phyloP scores from a whole-genome alignment of 2,113 vertebrate genomes.

The Tetraodon nigroviridis region DNA sequence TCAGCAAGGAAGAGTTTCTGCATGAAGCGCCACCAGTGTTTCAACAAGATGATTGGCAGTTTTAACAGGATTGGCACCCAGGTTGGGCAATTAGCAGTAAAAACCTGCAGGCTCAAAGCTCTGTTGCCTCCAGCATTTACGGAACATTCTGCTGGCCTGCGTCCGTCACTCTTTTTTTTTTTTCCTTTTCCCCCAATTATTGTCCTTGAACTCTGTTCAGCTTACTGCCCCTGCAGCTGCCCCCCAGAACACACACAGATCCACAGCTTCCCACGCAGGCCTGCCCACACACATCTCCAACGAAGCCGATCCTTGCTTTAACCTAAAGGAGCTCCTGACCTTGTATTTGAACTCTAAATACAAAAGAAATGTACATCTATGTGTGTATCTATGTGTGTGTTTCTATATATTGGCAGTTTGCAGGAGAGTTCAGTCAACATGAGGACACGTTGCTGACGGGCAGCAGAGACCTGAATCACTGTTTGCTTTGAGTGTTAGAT shows the following conservation, averaged over 20 bases:
- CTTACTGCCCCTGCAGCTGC: background rate
- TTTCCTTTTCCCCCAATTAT: constrained; percentile 12
- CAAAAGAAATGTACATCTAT: no score
- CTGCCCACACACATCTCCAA: constrained; percentile 25
- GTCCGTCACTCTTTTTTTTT: background rate
- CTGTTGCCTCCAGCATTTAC: background rate
- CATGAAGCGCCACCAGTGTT: background rate
- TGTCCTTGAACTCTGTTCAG: constrained; percentile 28
- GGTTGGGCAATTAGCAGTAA: no score
- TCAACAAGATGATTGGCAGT: background rate
- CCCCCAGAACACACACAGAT: constrained; percentile 4
- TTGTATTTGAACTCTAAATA: no score
- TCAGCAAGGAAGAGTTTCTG: background rate
- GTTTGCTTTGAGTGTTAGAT: no score
- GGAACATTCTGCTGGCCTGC: background rate
- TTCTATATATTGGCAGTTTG: no score
- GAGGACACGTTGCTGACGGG: no score
- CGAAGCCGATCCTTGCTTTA: constrained; percentile 1
- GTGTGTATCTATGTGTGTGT: no score
- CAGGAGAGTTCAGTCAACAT: no score
- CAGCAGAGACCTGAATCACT: no score
- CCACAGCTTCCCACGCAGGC: constrained; percentile 16
- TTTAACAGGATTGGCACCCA: background rate
- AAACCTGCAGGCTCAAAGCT: background rate
- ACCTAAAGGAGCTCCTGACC: background rate